Evolutionary conservation across 2,113 vertebrate species (phyloP).

Genomic region (Trogon surrucura): DNA sequence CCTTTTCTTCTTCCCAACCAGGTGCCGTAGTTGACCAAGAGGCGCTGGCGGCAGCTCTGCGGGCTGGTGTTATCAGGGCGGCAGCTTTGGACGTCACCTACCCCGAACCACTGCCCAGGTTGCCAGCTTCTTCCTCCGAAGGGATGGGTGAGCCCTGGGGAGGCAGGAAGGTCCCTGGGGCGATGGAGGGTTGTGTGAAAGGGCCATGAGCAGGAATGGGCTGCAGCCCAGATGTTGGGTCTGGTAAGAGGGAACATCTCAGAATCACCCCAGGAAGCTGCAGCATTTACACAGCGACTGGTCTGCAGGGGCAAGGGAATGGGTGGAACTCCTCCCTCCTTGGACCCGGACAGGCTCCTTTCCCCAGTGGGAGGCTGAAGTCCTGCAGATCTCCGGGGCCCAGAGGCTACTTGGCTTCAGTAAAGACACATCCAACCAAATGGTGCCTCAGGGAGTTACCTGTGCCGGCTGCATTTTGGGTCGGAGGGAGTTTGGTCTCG

Average conservation of each 20-base stretch:
- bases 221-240: background rate
- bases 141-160: background rate
- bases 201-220: background rate
- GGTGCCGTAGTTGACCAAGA: slow-evolving; percentile 79
- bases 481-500: background rate
- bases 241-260: background rate
- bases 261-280: background rate
- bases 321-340: background rate
- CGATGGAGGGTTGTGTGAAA: background rate
- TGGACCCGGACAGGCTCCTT: background rate
- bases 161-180: too few species aligned
- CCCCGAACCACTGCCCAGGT: slow-evolving; percentile 81
- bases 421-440: background rate
- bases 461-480: background rate
- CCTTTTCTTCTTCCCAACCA: background rate
- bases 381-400: background rate
- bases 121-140: background rate
- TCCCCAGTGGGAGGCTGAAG: background rate
- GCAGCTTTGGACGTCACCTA: slow-evolving; percentile 78
- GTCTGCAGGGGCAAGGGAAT: background rate
- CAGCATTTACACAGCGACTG: background rate
- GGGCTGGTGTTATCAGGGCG: slow-evolving; percentile 31
- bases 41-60: slow-evolving; percentile 74
- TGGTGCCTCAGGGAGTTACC: background rate
- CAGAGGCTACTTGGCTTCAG: background rate